These are phyloP conservation scores for Plumapathes pennacea DNA, from an alignment of 92 coral and sea anemone species.

Conservation along the genomic window DNA sequence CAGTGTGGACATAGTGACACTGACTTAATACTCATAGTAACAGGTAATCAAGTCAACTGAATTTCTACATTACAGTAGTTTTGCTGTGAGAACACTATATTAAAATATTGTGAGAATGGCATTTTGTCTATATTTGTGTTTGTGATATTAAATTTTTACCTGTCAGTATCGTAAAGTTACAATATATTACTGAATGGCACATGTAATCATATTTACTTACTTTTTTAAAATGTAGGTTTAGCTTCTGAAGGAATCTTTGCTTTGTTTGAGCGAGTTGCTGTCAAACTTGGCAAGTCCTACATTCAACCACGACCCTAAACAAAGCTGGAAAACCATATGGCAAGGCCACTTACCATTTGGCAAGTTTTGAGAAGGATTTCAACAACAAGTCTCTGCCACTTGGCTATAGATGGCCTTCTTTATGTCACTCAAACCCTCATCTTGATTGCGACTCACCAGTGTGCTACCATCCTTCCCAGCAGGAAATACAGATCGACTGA, in stretches of 20 bases:
- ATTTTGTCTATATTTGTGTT: neutral
- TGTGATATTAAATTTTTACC: too few relatives aligned
- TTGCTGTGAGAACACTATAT: neutral
- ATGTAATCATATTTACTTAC: too few relatives aligned
- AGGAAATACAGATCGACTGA: conserved; percentile 27
- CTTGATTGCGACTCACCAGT: conserved; percentile 48
- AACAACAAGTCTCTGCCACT: conserved; percentile 38
- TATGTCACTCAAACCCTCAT: conserved; percentile 22
- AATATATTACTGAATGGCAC: too few relatives aligned
- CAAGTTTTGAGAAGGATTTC: conserved; percentile 36
- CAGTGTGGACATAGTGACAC: conserved; percentile 62
- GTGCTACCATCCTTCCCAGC: conserved; percentile 6
- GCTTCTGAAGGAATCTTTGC: conserved; percentile 52
- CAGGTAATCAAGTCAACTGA: conserved; percentile 55
- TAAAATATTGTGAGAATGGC: neutral
- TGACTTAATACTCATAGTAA: conserved; percentile 45
- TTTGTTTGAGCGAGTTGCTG: conserved; percentile 58
- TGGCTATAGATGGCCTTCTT: conserved; percentile 56
- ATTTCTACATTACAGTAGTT: too few relatives aligned
- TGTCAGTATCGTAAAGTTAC: too few relatives aligned
- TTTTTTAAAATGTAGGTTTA: conserved; percentile 36
- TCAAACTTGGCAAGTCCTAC: conserved; percentile 38
- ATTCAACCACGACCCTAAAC: conserved; percentile 45
- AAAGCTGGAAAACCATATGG: conserved; percentile 48
- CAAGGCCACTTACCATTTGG: conserved; percentile 43